Evolutionary conservation across 2,888 invertebrate species (phyloP).

Genomic region (Drosophila flavopinicola): DNA sequence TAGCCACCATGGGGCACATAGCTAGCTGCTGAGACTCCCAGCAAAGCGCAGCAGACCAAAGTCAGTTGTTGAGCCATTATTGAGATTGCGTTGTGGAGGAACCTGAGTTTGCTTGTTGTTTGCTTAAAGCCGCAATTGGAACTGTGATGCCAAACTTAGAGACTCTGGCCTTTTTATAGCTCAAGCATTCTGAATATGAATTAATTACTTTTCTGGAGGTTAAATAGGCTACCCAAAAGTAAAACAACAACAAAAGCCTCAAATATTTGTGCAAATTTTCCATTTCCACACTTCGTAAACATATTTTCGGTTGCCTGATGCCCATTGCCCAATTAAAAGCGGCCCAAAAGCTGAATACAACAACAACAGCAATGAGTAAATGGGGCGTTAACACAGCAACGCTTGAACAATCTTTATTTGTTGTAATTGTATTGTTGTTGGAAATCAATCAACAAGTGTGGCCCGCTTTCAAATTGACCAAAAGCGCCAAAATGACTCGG

Average conservation of each 20-base stretch:
- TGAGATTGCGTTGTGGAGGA: not conserved
- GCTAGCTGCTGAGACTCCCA: slow-evolving; percentile 59
- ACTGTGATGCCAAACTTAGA: slow-evolving; percentile 52
- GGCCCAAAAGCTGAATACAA: slow-evolving; percentile 33
- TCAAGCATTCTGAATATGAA: slow-evolving; percentile 43
- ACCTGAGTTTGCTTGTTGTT: slow-evolving; percentile 36
- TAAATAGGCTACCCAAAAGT: slow-evolving; percentile 71
- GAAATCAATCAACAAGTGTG: slow-evolving; percentile 76
- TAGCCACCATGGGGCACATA: slow-evolving; percentile 60
- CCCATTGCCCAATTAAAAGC: slow-evolving; percentile 65
- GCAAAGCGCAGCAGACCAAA: slow-evolving; percentile 50
- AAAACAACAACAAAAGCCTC: slow-evolving; percentile 41
- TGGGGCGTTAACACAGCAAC: slow-evolving; percentile 62
- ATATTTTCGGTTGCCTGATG: slow-evolving; percentile 26
- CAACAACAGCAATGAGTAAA: slow-evolving; percentile 44
- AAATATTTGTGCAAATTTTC: slow-evolving; percentile 72
- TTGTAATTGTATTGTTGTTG: slow-evolving; percentile 26
- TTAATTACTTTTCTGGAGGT: slow-evolving; percentile 57
- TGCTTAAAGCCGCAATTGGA: slow-evolving; percentile 39
- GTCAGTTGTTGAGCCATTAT: slow-evolving; percentile 48
- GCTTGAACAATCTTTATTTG: slow-evolving; percentile 42
- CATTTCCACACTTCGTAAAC: slow-evolving; percentile 62
- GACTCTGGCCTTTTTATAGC: slow-evolving; percentile 50
- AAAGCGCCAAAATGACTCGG: slow-evolving; percentile 45
- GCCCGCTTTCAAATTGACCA: slow-evolving; percentile 72